Percentiles rank a stretch among this genome's conserved stretches.
Conservation (phyloP, 2,113 vertebrate species). For the Anoura caudifer region DNA sequence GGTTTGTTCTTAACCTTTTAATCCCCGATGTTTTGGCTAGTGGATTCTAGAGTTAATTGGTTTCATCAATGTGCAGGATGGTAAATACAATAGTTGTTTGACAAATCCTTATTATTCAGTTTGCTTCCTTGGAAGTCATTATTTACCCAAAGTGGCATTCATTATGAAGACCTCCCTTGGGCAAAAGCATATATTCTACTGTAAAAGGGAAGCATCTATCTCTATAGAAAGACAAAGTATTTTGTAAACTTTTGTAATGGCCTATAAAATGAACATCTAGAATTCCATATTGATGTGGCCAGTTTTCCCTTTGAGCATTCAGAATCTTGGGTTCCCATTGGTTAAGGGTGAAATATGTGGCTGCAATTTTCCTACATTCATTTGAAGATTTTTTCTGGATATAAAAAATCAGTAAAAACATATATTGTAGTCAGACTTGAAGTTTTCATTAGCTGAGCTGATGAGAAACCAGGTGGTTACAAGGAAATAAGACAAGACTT, state of each 20-base stretch:
- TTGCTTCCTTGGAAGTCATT: neutral
- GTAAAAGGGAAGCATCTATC: neutral
- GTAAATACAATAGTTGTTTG: neutral
- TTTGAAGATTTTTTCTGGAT: conserved; percentile 46
- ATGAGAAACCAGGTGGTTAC: conserved; percentile 8
- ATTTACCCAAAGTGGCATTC: neutral
- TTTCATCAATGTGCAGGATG: neutral
- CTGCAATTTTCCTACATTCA: neutral
- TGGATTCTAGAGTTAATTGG: neutral
- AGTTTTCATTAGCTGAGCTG: conserved; percentile 56
- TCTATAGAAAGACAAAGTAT: neutral
- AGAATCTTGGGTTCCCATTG: neutral
- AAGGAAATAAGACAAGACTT: conserved; percentile 26
- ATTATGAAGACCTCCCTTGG: neutral
- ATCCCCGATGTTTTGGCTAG: neutral
- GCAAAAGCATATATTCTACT: conserved; percentile 18
- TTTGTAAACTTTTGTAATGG: neutral
- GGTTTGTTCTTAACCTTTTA: neutral
- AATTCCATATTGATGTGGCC: neutral
- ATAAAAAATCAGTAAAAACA: conserved; percentile 34
- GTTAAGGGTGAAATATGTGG: neutral
- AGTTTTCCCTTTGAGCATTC: neutral
- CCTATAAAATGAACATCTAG: neutral
- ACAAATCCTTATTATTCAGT: neutral
- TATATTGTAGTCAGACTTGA: conserved; percentile 28